phyloP scores from a whole-genome alignment of 2,797 vertebrate species.

The Scyliorhinus canicula region DNA sequence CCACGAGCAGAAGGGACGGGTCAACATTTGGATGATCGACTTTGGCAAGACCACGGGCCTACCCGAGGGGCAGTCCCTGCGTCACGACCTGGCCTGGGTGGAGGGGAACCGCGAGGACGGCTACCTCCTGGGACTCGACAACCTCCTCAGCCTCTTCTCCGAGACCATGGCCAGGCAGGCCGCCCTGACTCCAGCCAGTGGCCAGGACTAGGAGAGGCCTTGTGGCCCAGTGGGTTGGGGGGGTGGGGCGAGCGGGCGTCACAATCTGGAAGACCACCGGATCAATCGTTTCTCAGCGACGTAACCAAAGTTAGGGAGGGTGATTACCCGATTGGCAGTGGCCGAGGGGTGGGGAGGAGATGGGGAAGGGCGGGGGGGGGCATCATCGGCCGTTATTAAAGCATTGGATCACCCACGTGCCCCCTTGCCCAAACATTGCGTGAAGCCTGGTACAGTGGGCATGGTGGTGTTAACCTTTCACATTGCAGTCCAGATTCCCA shows the following conservation, averaged over 20 bases:
- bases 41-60: background rate
- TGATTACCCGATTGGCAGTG: background rate
- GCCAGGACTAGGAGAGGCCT: background rate
- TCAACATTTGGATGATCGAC: conserved; percentile 30
- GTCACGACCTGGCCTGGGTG: background rate
- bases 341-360: no score
- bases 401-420: no score
- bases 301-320: background rate
- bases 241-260: background rate
- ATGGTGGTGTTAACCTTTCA: no score
- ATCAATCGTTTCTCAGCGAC: background rate
- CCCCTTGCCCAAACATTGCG: no score
- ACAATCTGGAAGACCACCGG: background rate
- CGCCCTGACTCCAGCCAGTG: rapidly evolving
- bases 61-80: background rate
- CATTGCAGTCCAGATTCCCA: no score
- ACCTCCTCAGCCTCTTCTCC: background rate
- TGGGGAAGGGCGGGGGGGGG: no score
- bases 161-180: background rate
- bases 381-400: no score
- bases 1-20: background rate
- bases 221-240: no score
- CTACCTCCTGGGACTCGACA: background rate
- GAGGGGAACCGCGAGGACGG: background rate
- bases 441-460: no score